Conservation (phyloP, 2,113 vertebrate species). For the Strix uralensis region DNA sequence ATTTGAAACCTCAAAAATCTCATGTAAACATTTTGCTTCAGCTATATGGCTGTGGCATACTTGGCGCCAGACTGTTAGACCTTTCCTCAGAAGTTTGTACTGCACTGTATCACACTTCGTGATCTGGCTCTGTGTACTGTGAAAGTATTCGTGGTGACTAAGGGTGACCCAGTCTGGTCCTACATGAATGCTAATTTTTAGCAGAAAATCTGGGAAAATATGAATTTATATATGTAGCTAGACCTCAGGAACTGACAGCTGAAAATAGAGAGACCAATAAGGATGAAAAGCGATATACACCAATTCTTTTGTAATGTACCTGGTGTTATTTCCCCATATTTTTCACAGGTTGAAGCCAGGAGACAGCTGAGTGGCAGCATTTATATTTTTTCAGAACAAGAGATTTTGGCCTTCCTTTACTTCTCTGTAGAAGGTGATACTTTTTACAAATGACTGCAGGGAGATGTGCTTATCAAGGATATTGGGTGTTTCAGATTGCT, state of each 20-base stretch:
- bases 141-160: not conserved
- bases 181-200: not conserved
- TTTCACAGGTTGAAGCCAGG: not conserved
- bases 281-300: not conserved
- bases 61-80: not conserved
- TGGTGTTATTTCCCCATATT: not conserved
- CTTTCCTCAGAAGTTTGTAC: not conserved
- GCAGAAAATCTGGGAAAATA: not conserved
- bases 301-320: not conserved
- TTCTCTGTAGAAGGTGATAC: not conserved
- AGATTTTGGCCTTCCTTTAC: not conserved
- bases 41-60: not conserved
- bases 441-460: slow-evolving; percentile 18
- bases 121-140: not conserved
- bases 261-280: not conserved
- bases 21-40: not conserved
- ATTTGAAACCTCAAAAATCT: not conserved
- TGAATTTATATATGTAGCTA: not conserved
- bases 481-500: slow-evolving; percentile 40
- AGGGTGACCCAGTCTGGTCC: not conserved
- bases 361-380: not conserved
- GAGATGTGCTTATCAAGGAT: slow-evolving; percentile 52
- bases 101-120: not conserved
- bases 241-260: not conserved
- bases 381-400: not conserved